Base-by-base conservation (phyloP, 2,797 vertebrate species). In the Epinephelus awoara region DNA sequence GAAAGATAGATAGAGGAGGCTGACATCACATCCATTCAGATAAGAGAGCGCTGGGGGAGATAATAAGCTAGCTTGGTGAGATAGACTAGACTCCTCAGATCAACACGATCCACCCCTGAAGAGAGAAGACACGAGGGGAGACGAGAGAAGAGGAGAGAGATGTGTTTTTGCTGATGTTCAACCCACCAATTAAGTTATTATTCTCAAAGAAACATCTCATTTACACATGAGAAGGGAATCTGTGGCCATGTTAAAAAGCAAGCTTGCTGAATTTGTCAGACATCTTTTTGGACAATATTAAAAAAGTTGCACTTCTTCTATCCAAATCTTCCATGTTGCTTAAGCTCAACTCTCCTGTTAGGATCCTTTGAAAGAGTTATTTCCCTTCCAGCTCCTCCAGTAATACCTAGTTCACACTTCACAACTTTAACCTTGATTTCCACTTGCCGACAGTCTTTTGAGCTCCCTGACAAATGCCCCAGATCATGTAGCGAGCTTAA, bases 11-110 rank as follows among this genome's bases (percentile, higher is more conserved):
- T 80, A 80, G 70, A 83, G 62, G 46, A 79, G 79, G 58, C 67
- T 67, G 80, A 85, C 85, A 85, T 84, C 80, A 59, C 83, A 83
- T 80, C 65, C 73, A 78, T 80, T 88, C 58, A 83, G 82, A 88
- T 86, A 83, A 86, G 73, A 68, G 71, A 56, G 67, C 5, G 44
- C 81, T 80, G 65, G 17, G 52, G 83, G 79, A 87, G 86, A 84
- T 83, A 83, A 86, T 82, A 79, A 88, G 67, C 68, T 51, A 3
- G 61, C 56, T 46, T 19, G 75, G 61, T 55, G 78, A 79, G 76
- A 84, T 75, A 67, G 67, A 79, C 78, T 62, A 5, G 55, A 69
- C 76, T 78, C 68, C 27, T 77, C 59, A 71, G 61, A 85, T 88
- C 73, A 73, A 80, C 72, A 0, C 3, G 17, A 64, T 83, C 52